phyloP scores from a whole-genome alignment of 2,797 vertebrate species.

The Cyclopterus lumpus region DNA sequence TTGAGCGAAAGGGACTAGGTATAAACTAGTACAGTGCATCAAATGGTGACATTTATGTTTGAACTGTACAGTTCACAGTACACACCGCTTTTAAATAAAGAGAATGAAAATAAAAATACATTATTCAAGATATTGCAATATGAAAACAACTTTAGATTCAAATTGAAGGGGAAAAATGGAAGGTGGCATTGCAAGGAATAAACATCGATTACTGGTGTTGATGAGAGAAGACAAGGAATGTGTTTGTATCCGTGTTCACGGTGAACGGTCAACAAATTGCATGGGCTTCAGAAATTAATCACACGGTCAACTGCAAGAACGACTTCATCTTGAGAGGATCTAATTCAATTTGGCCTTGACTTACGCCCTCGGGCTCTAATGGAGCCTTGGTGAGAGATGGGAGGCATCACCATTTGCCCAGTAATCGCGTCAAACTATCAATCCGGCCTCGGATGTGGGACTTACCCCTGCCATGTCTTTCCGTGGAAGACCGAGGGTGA shows the following conservation, averaged over 20 bases:
- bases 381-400: conserved; percentile 29
- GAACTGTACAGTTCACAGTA: too few relatives aligned
- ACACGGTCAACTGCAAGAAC: conserved; percentile 65
- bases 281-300: conserved; percentile 49
- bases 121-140: conserved; percentile 23
- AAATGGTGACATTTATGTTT: too few relatives aligned
- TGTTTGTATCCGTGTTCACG: conserved; percentile 24
- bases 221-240: conserved; percentile 10
- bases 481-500: not conserved
- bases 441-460: conserved; percentile 27
- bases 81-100: too few relatives aligned
- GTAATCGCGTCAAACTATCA: conserved; percentile 51
- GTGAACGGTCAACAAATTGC: conserved; percentile 45
- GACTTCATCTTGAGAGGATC: conserved; percentile 49
- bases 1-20: too few relatives aligned
- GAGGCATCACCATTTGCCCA: conserved; percentile 23
- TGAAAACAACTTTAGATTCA: conserved; percentile 10
- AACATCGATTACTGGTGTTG: conserved; percentile 1
- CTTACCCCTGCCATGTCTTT: not conserved
- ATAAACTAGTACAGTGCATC: too few relatives aligned
- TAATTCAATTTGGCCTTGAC: conserved; percentile 66
- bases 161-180: not conserved
- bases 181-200: not conserved
- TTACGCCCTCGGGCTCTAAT: conserved; percentile 10
- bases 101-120: too few relatives aligned